Conservation (phyloP, 1,140 invertebrate species). For the Brachystomella parvula region DNA sequence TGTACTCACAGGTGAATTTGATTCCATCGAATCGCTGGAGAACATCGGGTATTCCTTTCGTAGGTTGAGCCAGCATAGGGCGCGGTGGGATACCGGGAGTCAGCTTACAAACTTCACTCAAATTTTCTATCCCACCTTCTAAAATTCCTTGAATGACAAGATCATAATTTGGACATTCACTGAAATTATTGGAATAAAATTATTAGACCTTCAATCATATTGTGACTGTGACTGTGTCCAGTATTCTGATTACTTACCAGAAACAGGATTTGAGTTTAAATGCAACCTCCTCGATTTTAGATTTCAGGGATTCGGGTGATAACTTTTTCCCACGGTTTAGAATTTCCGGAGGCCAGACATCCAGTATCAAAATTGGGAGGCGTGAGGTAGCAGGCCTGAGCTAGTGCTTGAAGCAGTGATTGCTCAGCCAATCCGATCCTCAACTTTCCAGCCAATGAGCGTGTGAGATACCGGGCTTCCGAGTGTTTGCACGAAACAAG, state of each 20-base stretch:
- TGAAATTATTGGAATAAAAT: constrained; percentile 43
- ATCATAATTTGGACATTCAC: constrained; percentile 95
- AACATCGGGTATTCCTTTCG: constrained; percentile 85
- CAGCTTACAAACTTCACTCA: constrained; percentile 76
- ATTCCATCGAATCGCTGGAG: constrained; percentile 80
- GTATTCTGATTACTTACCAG: constrained; percentile 64
- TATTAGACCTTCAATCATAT: constrained; percentile 20
- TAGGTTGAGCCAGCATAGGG: constrained; percentile 98
- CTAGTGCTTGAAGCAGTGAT: constrained; percentile 80
- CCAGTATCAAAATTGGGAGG: constrained; percentile 54
- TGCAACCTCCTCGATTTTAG: constrained; percentile 65
- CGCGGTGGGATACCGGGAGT: constrained; percentile 90
- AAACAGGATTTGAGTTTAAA: constrained; percentile 86
- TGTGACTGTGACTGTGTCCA: not conserved
- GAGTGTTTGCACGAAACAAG: constrained; percentile 84
- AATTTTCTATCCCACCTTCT: constrained; percentile 64
- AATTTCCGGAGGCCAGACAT: constrained; percentile 53
- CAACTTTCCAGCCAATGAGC: constrained; percentile 87
- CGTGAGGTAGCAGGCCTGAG: constrained; percentile 67
- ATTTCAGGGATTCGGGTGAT: constrained; percentile 65
- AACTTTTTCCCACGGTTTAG: constrained; percentile 55
- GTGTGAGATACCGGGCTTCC: constrained; percentile 86
- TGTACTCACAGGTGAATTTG: constrained; percentile 97
- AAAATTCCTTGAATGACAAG: constrained; percentile 72
- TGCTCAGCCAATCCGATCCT: constrained; percentile 95